A percentile compares a stretch with the other conserved stretches of the same genome.
Conservation (phyloP, 2,797 vertebrate species). For the Sorex maritimensis region DNA sequence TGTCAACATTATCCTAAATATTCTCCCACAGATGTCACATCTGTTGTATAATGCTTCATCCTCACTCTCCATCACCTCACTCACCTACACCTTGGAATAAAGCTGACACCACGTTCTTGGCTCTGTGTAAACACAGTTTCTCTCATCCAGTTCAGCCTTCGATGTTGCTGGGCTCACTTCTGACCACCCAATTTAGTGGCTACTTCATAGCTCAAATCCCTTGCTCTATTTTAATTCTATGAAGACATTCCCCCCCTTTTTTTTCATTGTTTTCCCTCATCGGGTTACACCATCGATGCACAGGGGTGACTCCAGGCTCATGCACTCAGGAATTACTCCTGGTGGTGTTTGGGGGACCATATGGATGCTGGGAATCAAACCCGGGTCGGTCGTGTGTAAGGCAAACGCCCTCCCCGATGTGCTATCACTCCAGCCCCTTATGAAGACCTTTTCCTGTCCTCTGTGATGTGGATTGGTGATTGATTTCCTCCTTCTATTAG, state of each 20-base stretch:
- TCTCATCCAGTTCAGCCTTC: neutral
- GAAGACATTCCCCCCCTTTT: neutral
- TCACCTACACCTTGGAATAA: neutral
- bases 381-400: too few species aligned
- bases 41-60: neutral
- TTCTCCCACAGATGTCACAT: neutral
- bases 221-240: slow-evolving; percentile 16
- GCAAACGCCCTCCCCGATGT: too few species aligned
- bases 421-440: neutral
- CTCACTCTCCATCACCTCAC: neutral
- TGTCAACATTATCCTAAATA: slow-evolving; percentile 3
- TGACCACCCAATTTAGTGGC: neutral
- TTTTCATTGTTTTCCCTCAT: too few species aligned
- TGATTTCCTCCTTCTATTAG: neutral
- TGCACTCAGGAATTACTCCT: too few species aligned
- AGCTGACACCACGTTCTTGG: neutral
- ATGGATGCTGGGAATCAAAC: too few species aligned
- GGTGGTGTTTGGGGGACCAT: too few species aligned
- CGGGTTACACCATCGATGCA: too few species aligned
- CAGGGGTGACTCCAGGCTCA: too few species aligned
- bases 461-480: neutral
- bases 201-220: neutral
- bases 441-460: neutral
- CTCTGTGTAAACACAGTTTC: neutral
- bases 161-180: neutral